Evolutionary conservation across 2,113 vertebrate genomes (phyloP), one percentile per base, ranked within the genome.

Genomic region (Scophthalmus maximus): DNA sequence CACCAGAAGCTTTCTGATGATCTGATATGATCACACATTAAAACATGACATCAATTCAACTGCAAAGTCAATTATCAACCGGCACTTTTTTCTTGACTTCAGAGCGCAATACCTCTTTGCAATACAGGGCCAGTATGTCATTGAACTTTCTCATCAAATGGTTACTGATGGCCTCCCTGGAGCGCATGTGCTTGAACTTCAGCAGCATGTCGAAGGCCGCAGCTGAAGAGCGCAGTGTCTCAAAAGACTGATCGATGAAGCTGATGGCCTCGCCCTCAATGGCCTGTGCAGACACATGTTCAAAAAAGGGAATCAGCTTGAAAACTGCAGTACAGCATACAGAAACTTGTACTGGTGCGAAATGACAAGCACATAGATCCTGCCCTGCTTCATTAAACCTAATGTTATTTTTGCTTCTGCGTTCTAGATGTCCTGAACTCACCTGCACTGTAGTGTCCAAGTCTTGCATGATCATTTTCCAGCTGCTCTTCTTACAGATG

Each of bases 171-270:
- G 89, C 79, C 66, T 98, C 93, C 80, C 93, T 94, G 23, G 90
- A 95, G 53, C 86, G 91, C 60, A 95, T 95, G 44, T 94, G 90
- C 84, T 95, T 95, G 74, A 97, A 98, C 49, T 96, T 98, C 44
- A 96, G 72, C 29, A 98, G 89, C 95, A 98, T 92, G 68, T 97
- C 93, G 73, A 99, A 96, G 0, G 96, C 96, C 20, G 93, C 92
- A 56, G 96, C 93, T 4, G 97, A 96, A 0, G 96, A 99, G 2
- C 94, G 94, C 51, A 97, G 94, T 0, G 83, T 95, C 83, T 94
- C 96, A 80, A 98, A 99, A 46, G 96, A 97, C 68, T 95, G 92
- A 10, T 99, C 94, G 8, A 99, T 95, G 67, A 98, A 95, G 36
- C 55, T 78, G 82, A 94, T 95, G 49, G 95, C 94, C 71, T 97